Evolutionary conservation across 1,140 invertebrate species (phyloP).

Genomic region (Caerostris darwini): DNA sequence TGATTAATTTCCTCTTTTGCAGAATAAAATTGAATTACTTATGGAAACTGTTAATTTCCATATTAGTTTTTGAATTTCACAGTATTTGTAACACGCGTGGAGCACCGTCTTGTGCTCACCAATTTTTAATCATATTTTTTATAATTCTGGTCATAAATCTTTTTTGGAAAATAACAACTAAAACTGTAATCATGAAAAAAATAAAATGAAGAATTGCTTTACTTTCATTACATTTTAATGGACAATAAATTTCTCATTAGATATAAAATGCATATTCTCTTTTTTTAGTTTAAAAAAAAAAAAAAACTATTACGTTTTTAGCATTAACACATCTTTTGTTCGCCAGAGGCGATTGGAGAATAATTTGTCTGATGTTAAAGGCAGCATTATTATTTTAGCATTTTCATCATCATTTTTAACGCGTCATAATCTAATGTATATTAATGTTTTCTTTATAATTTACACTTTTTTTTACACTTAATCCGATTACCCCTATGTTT

Average conservation of each 20-base stretch:
- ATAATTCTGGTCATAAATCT: slow-evolving; percentile 4
- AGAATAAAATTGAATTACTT: not conserved
- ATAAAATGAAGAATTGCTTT: not conserved
- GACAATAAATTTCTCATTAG: slow-evolving; percentile 23
- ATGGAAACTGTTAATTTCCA: not conserved
- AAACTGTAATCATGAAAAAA: not conserved
- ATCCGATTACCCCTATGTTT: not conserved
- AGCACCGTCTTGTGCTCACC: not conserved
- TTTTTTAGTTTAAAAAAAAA: not conserved
- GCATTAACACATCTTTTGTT: not conserved
- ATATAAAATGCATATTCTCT: not conserved
- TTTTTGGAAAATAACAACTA: not conserved
- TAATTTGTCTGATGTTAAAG: not conserved
- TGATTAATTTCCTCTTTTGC: not conserved
- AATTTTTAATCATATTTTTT: not conserved
- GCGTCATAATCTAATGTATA: not conserved
- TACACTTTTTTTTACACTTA: not conserved
- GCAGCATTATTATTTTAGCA: not conserved
- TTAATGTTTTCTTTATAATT: not conserved
- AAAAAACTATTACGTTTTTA: not conserved
- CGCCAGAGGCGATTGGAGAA: not conserved
- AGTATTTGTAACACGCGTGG: not conserved
- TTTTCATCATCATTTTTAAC: not conserved
- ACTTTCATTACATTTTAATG: not conserved
- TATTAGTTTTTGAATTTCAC: not conserved